Evolutionary conservation across 2,113 vertebrate genomes (phyloP), one percentile per base, ranked within the genome.

Genomic region (Phoxinus phoxinus): DNA sequence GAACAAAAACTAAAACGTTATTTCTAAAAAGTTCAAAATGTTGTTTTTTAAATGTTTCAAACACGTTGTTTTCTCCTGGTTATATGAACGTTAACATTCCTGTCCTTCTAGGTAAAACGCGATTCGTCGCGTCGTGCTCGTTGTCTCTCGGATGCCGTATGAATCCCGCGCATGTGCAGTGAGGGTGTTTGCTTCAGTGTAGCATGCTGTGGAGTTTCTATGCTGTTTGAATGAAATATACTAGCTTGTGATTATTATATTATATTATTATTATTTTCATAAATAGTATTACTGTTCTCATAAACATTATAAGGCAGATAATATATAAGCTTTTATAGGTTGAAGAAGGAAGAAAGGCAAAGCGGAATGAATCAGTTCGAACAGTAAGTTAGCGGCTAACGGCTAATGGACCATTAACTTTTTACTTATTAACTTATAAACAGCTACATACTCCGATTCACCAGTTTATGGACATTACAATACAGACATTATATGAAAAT

Each of bases 351-450:
- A 21, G 11, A 13, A 23, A 48, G 19, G 13, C 25, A 3, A 11
- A 30, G 80, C 61, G 10, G 44, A 25, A 83, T 83, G 81, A 83
- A 72, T 58, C 65, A 83, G 65, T 83, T 83, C 72, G 81, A 83
- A 27, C 11, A 83, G 81, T 83, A 27, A 83, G 81, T 83, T 35
- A 72, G 65, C 27, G 3, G 81, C 81, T 83, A 83, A 56, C 4
- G 6, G 63, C 81, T 83, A 83, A 83, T 67, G 12, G 3, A 65
- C 7, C 17, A 17, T 19, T 8, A n/a, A 41, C 17, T 4, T 27
- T 13, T 48, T 7, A 63, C 12, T 2, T 35, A 67, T 19, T 12
- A 67, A 11, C 32, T 11, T 4, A 19, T 61, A 19, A 67, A 35
- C 65, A 67, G 2, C 6, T 69, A 6, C 65, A 71, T 35, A 23